Conservation (phyloP, 2,113 vertebrate species). For the Xyliphius kryptos region DNA sequence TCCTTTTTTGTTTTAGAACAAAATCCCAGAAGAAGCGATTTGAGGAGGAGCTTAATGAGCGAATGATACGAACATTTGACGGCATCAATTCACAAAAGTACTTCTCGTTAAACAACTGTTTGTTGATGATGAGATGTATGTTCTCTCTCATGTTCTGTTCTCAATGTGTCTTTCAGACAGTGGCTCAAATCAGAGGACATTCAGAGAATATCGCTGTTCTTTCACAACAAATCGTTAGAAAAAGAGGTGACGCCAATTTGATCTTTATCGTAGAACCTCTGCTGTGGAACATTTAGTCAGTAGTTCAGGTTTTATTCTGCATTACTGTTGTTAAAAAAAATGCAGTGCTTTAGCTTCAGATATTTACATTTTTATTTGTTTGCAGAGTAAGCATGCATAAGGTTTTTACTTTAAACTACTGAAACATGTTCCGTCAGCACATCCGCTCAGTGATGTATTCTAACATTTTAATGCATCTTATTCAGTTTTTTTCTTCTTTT, state of each 20-base stretch:
- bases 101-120: too few species aligned
- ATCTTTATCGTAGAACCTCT: neutral
- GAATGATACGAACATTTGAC: slow-evolving; percentile 95
- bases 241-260: slow-evolving; percentile 77
- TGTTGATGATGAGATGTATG: neutral
- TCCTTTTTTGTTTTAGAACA: slow-evolving; percentile 64
- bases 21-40: slow-evolving; percentile 96
- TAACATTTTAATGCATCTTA: neutral
- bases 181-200: slow-evolving; percentile 98
- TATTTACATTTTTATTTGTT: too few species aligned
- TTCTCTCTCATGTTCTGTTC: neutral
- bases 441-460: too few species aligned
- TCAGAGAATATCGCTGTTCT: slow-evolving; percentile 94
- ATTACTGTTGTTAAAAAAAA: too few species aligned
- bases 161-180: slow-evolving; percentile 65
- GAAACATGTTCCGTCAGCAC: too few species aligned
- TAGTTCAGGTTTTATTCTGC: too few species aligned
- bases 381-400: too few species aligned
- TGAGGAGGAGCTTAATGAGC: slow-evolving; percentile 93
- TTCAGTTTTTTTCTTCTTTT: slow-evolving; percentile 18
- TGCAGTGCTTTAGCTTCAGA: too few species aligned
- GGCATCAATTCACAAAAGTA: slow-evolving; percentile 98
- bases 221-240: slow-evolving; percentile 90
- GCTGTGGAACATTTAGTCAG: too few species aligned
- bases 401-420: too few species aligned